Conservation (phyloP, 1,140 invertebrate species). For the Spodoptera litura region DNA sequence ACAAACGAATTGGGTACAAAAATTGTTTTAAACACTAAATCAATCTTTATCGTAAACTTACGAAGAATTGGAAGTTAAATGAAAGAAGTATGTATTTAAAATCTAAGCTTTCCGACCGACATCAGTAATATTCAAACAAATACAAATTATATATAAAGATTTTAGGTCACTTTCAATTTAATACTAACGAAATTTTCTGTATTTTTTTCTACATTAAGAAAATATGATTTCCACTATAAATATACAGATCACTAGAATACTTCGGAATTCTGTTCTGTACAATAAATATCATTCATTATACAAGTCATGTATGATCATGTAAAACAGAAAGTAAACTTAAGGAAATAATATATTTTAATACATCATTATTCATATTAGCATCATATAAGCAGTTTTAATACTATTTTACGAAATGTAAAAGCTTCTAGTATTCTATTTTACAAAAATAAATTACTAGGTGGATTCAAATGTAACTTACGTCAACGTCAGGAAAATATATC, state of each 20-base stretch:
- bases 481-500: conserved; percentile 3
- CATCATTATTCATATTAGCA: conserved; percentile 11
- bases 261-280: conserved; percentile 26
- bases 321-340: neutral
- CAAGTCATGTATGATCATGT: neutral
- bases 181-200: conserved; percentile 2
- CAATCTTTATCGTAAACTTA: too few species aligned
- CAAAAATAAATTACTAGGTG: conserved; percentile 30
- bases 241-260: conserved; percentile 2
- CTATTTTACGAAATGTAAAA: conserved; percentile 19
- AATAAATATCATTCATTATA: conserved; percentile 20
- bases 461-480: neutral
- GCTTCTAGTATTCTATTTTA: neutral
- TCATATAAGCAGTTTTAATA: conserved; percentile 35
- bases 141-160: conserved; percentile 24
- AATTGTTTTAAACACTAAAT: too few species aligned
- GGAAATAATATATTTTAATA: conserved; percentile 2
- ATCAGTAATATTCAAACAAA: conserved; percentile 3
- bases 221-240: conserved; percentile 24
- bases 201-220: conserved; percentile 42
- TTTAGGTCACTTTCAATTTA: conserved; percentile 18
- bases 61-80: too few species aligned
- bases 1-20: conserved; percentile 1
- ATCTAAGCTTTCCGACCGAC: neutral
- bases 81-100: neutral